Evolutionary conservation across 2,113 vertebrate genomes (phyloP), one percentile per base, ranked within the genome.

Genomic region (Gopherus flavomarginatus): DNA sequence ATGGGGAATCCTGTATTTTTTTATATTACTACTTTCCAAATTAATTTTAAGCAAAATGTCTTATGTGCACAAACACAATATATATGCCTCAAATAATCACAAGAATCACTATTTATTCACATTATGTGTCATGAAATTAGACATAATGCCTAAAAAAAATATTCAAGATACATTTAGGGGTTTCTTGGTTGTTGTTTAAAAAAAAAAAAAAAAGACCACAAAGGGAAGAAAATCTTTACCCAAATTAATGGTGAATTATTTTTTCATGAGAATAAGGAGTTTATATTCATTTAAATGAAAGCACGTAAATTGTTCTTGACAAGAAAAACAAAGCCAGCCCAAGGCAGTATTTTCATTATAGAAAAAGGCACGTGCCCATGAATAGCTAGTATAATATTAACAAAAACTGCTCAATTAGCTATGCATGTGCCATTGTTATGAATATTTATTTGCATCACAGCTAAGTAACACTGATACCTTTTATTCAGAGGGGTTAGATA

Each of bases 341-440:
- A 96, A 98, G 98, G 98, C 98, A 95, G 95, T 98, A 98, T 98
- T 98, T 98, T 98, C 98, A 98, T 98, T 98, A 98, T 98, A 98
- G 98, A 97, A 98, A 98, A 98, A 98, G 98, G 98, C 98, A 98
- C 98, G 97, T 98, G 98, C 98, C 98, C 97, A 95, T 98, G 98
- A 98, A 98, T 98, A 98, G 97, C 98, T 98, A 98, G 98, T 98
- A 97, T 98, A 98, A 98, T 98, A 99, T 99, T 99, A 99, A 99
- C 98, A 98, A 98, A 98, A 98, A 95, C 95, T 96, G 97, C 98
- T 98, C 98, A 98, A 98, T 99, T 99, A 98, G 97, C 97, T 97
- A 98, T 98, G 98, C 98, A 97, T 98, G 98, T 97, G 97, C 97
- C 97, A 96, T 97, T 96, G 97, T 98, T 98, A 98, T 98, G 98